These are phyloP conservation scores for Ectobius pallidus DNA, from an alignment of 2,888 invertebrate species.

Conservation along the genomic window DNA sequence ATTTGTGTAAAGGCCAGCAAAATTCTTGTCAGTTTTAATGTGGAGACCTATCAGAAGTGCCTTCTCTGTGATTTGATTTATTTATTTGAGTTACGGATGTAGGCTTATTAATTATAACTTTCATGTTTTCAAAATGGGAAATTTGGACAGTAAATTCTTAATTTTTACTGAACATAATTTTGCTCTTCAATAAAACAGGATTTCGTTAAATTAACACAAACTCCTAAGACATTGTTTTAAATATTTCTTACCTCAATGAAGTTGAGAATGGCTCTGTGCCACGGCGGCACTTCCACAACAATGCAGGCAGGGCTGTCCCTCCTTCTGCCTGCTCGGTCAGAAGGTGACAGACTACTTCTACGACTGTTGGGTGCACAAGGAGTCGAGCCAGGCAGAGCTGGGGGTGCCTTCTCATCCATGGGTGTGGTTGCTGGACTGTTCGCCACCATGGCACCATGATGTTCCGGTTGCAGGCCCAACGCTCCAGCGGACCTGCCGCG, in stretches of 20 bases:
- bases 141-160: too few relatives aligned
- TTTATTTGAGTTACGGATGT: too few relatives aligned
- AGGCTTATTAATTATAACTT: too few relatives aligned
- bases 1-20: too few relatives aligned
- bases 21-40: too few relatives aligned
- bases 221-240: too few relatives aligned
- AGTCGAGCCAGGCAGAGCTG: slow-evolving; percentile 39
- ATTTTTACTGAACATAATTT: too few relatives aligned
- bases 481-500: slow-evolving; percentile 51
- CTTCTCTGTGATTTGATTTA: too few relatives aligned
- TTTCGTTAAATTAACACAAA: too few relatives aligned
- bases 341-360: slow-evolving; percentile 52
- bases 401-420: slow-evolving; percentile 35
- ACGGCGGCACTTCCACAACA: slow-evolving; percentile 53
- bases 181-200: too few relatives aligned
- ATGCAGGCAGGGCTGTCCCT: slow-evolving; percentile 52
- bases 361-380: slow-evolving; percentile 48
- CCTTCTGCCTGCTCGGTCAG: slow-evolving; percentile 50
- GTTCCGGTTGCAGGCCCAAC: slow-evolving; percentile 47
- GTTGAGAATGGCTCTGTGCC: slow-evolving; percentile 53
- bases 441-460: slow-evolving; percentile 38
- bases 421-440: slow-evolving; percentile 36
- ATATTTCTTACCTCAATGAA: slow-evolving; percentile 55
- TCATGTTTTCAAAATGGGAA: too few relatives aligned
- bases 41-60: too few relatives aligned